Conservation (phyloP, 1,140 invertebrate genomes). For the Penaeus japonicus region DNA sequence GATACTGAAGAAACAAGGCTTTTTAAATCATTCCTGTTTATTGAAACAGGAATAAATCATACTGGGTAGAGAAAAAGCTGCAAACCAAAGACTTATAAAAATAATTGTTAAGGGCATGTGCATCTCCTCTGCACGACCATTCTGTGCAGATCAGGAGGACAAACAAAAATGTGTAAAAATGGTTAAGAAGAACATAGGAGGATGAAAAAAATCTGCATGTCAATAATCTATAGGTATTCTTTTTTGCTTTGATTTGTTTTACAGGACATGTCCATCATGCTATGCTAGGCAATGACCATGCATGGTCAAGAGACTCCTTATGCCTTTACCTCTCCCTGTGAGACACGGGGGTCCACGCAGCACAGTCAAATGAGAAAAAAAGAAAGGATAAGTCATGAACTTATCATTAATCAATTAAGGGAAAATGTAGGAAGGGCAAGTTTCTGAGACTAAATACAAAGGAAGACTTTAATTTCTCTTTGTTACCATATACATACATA, state of each 20-base stretch:
- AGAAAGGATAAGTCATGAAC: constrained; percentile 9
- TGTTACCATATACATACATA: too few relatives aligned
- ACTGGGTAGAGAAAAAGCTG: not conserved
- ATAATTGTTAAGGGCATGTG: too few relatives aligned
- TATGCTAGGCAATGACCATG: not conserved
- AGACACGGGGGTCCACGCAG: constrained; percentile 15
- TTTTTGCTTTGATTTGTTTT: too few relatives aligned
- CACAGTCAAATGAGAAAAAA: constrained; percentile 31
- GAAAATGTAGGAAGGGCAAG: not conserved
- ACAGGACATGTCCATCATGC: constrained; percentile 20
- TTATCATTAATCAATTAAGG: not conserved
- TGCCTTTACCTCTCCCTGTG: constrained; percentile 40
- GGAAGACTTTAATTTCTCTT: too few relatives aligned
- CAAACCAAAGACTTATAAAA: too few relatives aligned
- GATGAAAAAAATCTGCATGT: not conserved
- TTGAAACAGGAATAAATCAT: too few relatives aligned
- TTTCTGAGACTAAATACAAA: not conserved
- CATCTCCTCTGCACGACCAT: not conserved
- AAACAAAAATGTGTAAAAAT: not conserved
- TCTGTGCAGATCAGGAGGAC: not conserved
- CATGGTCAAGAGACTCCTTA: constrained; percentile 7
- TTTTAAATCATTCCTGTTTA: too few relatives aligned
- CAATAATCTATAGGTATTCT: not conserved
- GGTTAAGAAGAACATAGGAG: not conserved
- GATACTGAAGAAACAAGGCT: too few relatives aligned